Evolutionary conservation across 2,888 invertebrate genomes (phyloP).

Genomic region (Lochmaea crataegi): DNA sequence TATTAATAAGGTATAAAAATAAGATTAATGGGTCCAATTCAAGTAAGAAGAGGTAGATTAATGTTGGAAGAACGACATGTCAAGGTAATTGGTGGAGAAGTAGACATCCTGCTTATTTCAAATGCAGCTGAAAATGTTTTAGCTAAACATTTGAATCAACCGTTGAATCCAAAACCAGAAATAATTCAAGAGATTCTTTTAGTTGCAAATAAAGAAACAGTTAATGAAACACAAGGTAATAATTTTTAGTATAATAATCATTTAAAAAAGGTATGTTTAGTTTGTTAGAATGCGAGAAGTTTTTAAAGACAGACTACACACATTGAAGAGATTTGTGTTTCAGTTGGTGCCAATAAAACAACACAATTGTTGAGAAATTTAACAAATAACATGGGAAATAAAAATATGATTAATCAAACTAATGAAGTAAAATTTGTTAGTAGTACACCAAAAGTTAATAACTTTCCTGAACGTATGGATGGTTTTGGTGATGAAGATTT

Average conservation of each 20-base stretch:
- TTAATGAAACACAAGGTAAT: conserved; percentile 17
- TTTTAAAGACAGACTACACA: not conserved
- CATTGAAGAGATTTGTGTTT: not conserved
- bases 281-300: not conserved
- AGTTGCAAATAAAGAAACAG: conserved; percentile 34
- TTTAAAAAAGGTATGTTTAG: too few species aligned
- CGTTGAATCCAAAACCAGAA: conserved; percentile 66
- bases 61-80: conserved; percentile 73
- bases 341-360: not conserved
- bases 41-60: conserved; percentile 76
- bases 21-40: conserved; percentile 76
- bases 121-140: conserved; percentile 74
- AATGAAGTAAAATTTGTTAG: not conserved
- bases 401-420: not conserved
- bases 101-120: conserved; percentile 70
- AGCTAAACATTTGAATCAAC: conserved; percentile 69
- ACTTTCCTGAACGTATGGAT: conserved; percentile 9
- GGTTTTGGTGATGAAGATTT: conserved; percentile 41
- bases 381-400: not conserved
- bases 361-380: not conserved
- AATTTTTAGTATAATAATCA: too few species aligned
- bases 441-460: conserved; percentile 8
- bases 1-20: conserved; percentile 66
- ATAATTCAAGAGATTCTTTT: conserved; percentile 52
- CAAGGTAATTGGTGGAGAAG: conserved; percentile 78